phyloP scores from a whole-genome alignment of 2,113 vertebrate species.

The Phylloscopus whistleri region DNA sequence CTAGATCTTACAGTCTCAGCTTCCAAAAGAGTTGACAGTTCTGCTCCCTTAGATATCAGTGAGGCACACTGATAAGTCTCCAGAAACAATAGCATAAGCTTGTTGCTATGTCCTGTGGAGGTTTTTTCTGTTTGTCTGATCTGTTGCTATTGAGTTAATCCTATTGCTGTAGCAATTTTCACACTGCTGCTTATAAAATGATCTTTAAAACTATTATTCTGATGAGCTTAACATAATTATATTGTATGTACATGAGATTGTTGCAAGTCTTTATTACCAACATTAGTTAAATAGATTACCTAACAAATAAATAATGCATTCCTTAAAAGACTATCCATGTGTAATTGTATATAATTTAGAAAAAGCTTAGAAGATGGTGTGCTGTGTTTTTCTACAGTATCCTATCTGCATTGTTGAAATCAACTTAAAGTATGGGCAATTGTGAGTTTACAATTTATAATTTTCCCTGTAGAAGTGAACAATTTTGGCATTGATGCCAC shows the following conservation, averaged over 20 bases:
- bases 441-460: neutral
- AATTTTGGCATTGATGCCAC: neutral
- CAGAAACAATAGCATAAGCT: neutral
- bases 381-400: neutral
- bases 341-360: neutral
- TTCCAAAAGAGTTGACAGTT: neutral
- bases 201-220: slow-evolving; percentile 19
- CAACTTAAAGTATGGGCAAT: neutral
- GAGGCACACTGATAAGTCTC: neutral
- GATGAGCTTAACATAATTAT: slow-evolving; percentile 13
- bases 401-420: neutral
- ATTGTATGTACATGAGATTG: slow-evolving; percentile 1
- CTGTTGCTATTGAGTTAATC: neutral
- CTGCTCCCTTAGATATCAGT: neutral
- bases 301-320: slow-evolving; percentile 7
- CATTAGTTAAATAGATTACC: slow-evolving; percentile 44
- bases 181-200: neutral
- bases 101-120: neutral
- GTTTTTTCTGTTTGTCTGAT: neutral
- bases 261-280: slow-evolving; percentile 35
- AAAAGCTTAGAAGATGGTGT: neutral
- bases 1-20: neutral
- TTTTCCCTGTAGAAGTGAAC: neutral
- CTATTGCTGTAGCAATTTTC: slow-evolving; percentile 3
- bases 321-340: neutral